Evolutionary conservation across 2,888 invertebrate genomes (phyloP), one percentile per base, ranked within the genome.

Genomic region (Mythimna pallens): DNA sequence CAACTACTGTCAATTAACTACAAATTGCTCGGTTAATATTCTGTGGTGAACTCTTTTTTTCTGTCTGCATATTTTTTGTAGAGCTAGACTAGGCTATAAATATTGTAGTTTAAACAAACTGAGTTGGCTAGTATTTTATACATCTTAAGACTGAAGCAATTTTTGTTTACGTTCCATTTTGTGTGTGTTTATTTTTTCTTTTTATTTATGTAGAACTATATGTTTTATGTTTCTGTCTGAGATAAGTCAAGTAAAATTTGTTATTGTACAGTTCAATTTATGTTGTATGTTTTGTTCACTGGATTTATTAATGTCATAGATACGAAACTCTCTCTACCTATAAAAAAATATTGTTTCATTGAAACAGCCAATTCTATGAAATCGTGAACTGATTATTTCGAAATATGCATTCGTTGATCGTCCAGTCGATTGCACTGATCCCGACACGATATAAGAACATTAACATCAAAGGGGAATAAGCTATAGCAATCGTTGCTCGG

Each of bases 401-500:
- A 70, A 84, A 69, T 73, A 70, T 79, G 68, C 77, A 82, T 72
- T 73, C 68, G 66, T 76, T 80, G 63, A 64, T 66, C 64, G 65
- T 67, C 73, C 80, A 78, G 77, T 74, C 68, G 84, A 81, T 81
- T 85, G 86, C 70, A 81, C 80, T 68, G 54, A 80, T 81, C 58
- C 67, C 43, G 43, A 58, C 64, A 72, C 70, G 72, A 75, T 78
- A 75, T 71, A 34, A 64, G 62, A 65, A 30, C 72, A 71, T 78
- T 83, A 81, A 81, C 87, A 86, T 87, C 86, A 86, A 87, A 83
- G 76, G 65, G 73, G 63, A 66, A 77, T 74, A 65, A 76, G 63
- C 68, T 65, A 67, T 62, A 71, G 64, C 75, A 65, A 71, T 77
- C 36, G 59, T 58, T 50, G 43, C 30, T 20, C 58, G 63, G 74